phyloP scores from a whole-genome alignment of 2,113 vertebrate genomes.

The Muntiacus muntjak region DNA sequence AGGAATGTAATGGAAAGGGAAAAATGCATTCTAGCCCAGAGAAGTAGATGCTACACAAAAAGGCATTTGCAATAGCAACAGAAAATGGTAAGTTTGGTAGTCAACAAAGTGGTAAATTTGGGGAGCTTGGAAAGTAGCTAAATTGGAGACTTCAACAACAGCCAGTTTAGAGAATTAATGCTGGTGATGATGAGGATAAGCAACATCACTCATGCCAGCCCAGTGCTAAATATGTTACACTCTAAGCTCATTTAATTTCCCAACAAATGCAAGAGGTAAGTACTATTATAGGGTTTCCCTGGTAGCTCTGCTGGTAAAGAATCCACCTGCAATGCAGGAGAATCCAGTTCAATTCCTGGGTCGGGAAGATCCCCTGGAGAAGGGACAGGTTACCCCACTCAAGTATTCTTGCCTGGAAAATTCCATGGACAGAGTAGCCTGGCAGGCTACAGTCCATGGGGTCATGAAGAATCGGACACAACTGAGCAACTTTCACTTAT shows the following conservation, averaged over 20 bases:
- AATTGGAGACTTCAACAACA: not conserved
- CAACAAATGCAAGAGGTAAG: not conserved
- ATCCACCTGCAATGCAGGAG: not conserved
- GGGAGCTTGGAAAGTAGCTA: not conserved
- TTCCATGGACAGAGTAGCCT: not conserved
- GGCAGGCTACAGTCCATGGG: not conserved
- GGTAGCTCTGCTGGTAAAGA: not conserved
- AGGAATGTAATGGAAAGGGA: not conserved
- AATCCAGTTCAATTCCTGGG: not conserved
- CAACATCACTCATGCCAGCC: not conserved
- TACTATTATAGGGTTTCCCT: not conserved
- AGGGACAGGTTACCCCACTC: not conserved
- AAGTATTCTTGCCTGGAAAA: not conserved
- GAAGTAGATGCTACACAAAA: not conserved
- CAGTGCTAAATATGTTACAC: not conserved
- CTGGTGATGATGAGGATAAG: not conserved
- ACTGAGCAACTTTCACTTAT: not conserved
- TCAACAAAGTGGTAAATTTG: conserved; percentile 27
- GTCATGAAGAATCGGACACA: not conserved
- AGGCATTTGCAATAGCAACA: not conserved
- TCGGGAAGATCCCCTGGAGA: not conserved
- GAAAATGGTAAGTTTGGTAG: not conserved
- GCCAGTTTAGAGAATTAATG: not conserved
- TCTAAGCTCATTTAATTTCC: not conserved
- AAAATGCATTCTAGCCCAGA: not conserved